Base-by-base conservation (phyloP, 2,113 vertebrate species). In the Heterotis niloticus region DNA sequence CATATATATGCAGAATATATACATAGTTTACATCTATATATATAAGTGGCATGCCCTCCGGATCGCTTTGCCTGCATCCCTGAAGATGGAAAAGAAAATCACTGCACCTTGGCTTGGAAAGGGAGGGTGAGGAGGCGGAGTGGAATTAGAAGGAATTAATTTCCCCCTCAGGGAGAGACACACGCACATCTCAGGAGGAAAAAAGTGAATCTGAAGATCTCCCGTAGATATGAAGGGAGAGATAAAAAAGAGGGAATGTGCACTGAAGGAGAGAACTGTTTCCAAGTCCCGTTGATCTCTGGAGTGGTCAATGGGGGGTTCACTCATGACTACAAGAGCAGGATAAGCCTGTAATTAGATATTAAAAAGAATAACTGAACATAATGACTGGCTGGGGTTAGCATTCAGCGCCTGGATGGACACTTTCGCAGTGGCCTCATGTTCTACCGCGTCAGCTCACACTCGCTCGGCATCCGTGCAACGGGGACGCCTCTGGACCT, bases 121-220 rank as follows among this genome's bases (percentile, higher is more conserved):
- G 85, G 86, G 87, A 92, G 88, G 90, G 88, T 84, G 67, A 73
- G 78, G 88, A 88, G 84, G 83, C 78, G 51, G 82, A 26, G 71
- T 23, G 26, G 71, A 89, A 92, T 90, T 90, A 91, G 91, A 91
- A 92, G 92, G 92, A 93, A 92, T 93, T 92, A 91, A 93, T 93
- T 92, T 88, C 89, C 85, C 90, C 92, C 91, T 92, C 89, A 89
- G 92, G 92, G 85, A 92, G 88, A 3, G 71, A 74, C 88, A 88
- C 88, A 89, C 81, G 85, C 85, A 87, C 87, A 90, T 91, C 86
- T 89, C 82, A 77, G 88, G 89, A 92, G 90, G 89, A 88, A 86
- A 86, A n/a, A 10, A 87, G 87, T 84, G 88, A 90, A 91, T 92
- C 89, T 90, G 88, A 88, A 89, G 86, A 92, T 92, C 91, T 91